Percentiles rank a stretch among this genome's conserved stretches.
These are phyloP conservation scores for Tiliacea citrago DNA, from an alignment of 2,888 invertebrate species.

Conservation along the genomic window DNA sequence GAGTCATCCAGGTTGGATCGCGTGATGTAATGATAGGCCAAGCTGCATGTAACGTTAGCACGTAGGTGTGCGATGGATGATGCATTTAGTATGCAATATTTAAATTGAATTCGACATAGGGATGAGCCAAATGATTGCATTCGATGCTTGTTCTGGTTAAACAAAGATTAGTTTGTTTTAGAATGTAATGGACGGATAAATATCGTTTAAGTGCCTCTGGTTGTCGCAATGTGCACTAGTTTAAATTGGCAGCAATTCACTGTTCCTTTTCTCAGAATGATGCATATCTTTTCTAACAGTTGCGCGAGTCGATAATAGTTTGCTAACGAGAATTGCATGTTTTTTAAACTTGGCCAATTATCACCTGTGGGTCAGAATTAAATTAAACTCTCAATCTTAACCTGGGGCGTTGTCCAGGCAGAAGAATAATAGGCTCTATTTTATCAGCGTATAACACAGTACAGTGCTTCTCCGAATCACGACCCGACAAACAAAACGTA, in stretches of 20 bases:
- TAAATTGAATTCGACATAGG: slow-evolving; percentile 48
- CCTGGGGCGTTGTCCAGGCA: background rate
- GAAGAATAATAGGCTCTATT: background rate
- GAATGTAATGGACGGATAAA: slow-evolving; percentile 4
- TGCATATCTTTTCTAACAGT: slow-evolving; percentile 25
- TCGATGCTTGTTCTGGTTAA: slow-evolving; percentile 1
- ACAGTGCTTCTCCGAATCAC: slow-evolving; percentile 2
- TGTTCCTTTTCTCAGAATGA: slow-evolving; percentile 39
- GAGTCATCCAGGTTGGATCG: slow-evolving; percentile 70
- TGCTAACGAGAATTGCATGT: background rate
- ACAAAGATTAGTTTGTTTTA: slow-evolving; percentile 13
- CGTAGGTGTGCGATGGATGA: slow-evolving; percentile 56
- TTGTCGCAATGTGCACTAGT: slow-evolving; percentile 26
- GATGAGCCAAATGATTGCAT: slow-evolving; percentile 40
- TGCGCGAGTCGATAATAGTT: slow-evolving; percentile 5
- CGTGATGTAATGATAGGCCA: slow-evolving; percentile 71
- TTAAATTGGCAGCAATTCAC: slow-evolving; percentile 42
- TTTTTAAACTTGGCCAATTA: background rate
- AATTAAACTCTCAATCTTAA: background rate
- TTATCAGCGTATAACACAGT: background rate
- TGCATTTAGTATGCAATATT: slow-evolving; percentile 57
- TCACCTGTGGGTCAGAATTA: background rate
- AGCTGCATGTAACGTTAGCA: slow-evolving; percentile 37
- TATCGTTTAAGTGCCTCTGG: slow-evolving; percentile 9
- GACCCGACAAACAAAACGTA: slow-evolving; percentile 8